phyloP scores from a whole-genome alignment of 2,888 invertebrate genomes.

The Trachelus stipa region DNA sequence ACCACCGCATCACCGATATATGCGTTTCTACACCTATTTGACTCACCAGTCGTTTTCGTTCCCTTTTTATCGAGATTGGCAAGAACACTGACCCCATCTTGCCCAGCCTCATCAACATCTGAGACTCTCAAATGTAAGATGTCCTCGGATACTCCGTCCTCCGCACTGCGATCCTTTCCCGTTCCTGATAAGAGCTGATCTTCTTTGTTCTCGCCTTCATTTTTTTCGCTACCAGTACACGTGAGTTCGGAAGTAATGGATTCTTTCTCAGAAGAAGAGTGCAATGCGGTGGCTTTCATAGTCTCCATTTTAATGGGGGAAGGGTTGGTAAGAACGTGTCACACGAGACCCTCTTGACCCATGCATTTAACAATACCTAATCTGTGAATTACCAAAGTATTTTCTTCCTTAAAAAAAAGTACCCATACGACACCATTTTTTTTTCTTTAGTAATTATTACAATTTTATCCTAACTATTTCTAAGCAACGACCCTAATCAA shows the following conservation, averaged over 20 bases:
- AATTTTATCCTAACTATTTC: too few species aligned
- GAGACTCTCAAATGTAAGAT: constrained; percentile 60
- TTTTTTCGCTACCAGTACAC: constrained; percentile 31
- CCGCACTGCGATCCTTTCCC: constrained; percentile 54
- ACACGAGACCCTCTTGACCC: constrained; percentile 37
- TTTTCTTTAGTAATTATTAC: too few species aligned
- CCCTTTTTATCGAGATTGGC: constrained; percentile 12
- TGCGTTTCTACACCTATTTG: not conserved
- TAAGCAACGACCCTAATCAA: too few species aligned
- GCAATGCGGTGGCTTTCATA: constrained; percentile 44
- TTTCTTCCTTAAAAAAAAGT: not conserved
- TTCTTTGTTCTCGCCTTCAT: constrained; percentile 48
- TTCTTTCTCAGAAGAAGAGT: constrained; percentile 44
- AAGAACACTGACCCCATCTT: constrained; percentile 22
- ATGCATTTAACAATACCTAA: constrained; percentile 30
- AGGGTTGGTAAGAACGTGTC: constrained; percentile 28
- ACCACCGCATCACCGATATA: too few species aligned
- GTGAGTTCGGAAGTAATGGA: constrained; percentile 37
- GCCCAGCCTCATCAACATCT: constrained; percentile 55
- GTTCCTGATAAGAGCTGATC: constrained; percentile 50
- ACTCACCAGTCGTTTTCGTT: constrained; percentile 11
- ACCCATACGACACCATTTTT: too few species aligned
- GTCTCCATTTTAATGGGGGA: constrained; percentile 51
- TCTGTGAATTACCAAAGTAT: constrained; percentile 36
- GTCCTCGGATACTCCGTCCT: constrained; percentile 54